Evolutionary conservation across 2,797 vertebrate genomes (phyloP).

Genomic region (Parotocinclus haroldoi): DNA sequence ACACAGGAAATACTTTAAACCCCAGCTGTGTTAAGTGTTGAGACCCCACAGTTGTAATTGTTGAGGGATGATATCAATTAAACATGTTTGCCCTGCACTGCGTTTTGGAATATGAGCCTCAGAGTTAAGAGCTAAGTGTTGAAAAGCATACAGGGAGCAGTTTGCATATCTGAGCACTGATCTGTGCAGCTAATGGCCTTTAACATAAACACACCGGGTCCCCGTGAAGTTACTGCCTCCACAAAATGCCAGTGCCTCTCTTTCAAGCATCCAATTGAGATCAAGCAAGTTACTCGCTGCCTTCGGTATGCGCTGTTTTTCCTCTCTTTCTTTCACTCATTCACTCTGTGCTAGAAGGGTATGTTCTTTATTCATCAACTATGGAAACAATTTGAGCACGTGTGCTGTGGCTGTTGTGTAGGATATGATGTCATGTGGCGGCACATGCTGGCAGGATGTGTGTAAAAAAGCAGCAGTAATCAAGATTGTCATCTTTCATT

Average conservation of each 20-base stretch:
- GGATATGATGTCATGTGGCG: constrained; percentile 59
- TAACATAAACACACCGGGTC: constrained; percentile 73
- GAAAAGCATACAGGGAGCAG: constrained; percentile 69
- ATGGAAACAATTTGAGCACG: constrained; percentile 54
- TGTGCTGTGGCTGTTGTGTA: constrained; percentile 31
- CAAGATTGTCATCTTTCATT: constrained; percentile 28
- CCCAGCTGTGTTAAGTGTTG: constrained; percentile 9
- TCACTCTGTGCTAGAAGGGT: constrained; percentile 22
- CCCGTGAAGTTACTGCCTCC: constrained; percentile 77
- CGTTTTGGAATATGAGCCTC: constrained; percentile 51
- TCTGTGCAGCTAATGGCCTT: constrained; percentile 74
- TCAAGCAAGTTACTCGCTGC: constrained; percentile 72
- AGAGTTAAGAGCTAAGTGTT: constrained; percentile 60
- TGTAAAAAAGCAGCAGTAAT: constrained; percentile 58
- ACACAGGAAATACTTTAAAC: not conserved
- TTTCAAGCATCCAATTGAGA: constrained; percentile 75
- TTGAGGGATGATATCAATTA: constrained; percentile 27
- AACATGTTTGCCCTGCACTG: constrained; percentile 13
- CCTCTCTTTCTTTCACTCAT: not conserved
- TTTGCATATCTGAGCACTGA: constrained; percentile 77
- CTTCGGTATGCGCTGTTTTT: constrained; percentile 61
- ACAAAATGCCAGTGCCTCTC: constrained; percentile 70
- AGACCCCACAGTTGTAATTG: constrained; percentile 16
- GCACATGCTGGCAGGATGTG: constrained; percentile 56
- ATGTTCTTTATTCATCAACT: constrained; percentile 20